A percentile compares a stretch with the other conserved stretches of the same genome.
Conservation (phyloP, 2,113 vertebrate species). For the Nannospalax galili region DNA sequence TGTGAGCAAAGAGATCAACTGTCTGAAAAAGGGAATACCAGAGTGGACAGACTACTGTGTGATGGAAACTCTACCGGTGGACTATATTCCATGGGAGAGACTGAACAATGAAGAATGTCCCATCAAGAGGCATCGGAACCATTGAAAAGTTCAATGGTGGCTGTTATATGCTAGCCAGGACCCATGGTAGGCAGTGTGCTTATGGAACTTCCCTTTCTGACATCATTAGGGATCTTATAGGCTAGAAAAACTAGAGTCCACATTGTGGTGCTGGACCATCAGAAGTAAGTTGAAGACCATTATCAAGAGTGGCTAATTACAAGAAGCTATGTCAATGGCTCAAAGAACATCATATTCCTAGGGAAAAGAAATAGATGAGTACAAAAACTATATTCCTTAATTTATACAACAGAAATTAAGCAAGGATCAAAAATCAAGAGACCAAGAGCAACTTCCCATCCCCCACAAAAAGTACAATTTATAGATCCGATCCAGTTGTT, state of each 20-base stretch:
- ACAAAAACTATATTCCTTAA: slow-evolving; percentile 20
- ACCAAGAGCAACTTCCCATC: background rate
- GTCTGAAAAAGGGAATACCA: background rate
- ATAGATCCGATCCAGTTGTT: background rate
- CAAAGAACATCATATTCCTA: background rate
- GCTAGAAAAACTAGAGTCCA: background rate
- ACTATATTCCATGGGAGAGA: background rate
- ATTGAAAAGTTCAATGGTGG: background rate
- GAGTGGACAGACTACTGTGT: no score
- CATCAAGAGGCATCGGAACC: background rate
- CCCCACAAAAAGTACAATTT: background rate
- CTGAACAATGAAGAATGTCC: background rate
- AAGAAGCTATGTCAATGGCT: background rate
- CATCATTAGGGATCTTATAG: background rate
- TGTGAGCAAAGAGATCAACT: background rate
- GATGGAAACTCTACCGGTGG: background rate
- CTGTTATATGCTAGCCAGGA: background rate
- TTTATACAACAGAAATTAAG: background rate
- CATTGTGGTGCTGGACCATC: background rate
- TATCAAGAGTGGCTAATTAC: background rate
- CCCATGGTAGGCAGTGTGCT: background rate
- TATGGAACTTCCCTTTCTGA: background rate
- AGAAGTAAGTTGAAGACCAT: background rate
- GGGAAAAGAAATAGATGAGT: background rate
- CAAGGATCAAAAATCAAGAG: background rate